Percentiles rank a stretch among this genome's conserved stretches.
These are phyloP conservation scores for Phymastichus coffea DNA, from an alignment of 1,140 invertebrate species.

Conservation along the genomic window DNA sequence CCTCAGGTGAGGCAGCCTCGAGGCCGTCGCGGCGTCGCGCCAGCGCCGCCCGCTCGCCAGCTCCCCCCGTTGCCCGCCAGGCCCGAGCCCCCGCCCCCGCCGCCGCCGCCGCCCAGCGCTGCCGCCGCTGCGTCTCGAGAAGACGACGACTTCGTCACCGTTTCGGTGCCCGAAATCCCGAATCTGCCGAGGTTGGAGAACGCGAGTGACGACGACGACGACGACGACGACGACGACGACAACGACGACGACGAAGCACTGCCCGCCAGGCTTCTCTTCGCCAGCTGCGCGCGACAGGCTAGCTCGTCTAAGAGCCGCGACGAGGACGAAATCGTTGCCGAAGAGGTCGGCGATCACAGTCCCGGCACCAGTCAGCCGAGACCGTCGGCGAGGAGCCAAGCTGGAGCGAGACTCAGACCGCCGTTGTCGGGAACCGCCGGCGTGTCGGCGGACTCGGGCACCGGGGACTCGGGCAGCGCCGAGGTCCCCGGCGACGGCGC, in stretches of 20 bases:
- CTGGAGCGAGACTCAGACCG: conserved; percentile 44
- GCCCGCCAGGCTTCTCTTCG: conserved; percentile 33
- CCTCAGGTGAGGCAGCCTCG: conserved; percentile 42
- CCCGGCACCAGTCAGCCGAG: background rate
- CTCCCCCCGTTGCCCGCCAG: conserved; percentile 3
- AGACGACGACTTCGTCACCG: conserved; percentile 29
- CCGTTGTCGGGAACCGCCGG: conserved; percentile 44
- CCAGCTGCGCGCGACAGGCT: conserved; percentile 29
- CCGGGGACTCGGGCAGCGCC: conserved; percentile 49
- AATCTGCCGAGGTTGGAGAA: background rate
- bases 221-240: background rate
- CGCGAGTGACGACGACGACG: background rate
- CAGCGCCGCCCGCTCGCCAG: background rate
- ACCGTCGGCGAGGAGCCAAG: background rate
- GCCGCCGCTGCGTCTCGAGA: conserved; percentile 19
- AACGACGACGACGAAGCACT: conserved; percentile 14
- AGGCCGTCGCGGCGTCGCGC: conserved; percentile 14
- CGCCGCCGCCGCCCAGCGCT: conserved; percentile 31
- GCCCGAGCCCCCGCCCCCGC: background rate
- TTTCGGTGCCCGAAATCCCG: background rate
- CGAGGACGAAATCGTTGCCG: conserved; percentile 13
- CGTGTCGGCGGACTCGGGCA: conserved; percentile 51
- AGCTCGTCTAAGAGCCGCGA: conserved; percentile 1
- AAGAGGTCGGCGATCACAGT: background rate
- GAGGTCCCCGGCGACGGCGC: conserved; percentile 46